A percentile compares a stretch with the other conserved stretches of the same genome.
phyloP scores from a whole-genome alignment of 2,797 vertebrate species.

The Rachycentron canadum region DNA sequence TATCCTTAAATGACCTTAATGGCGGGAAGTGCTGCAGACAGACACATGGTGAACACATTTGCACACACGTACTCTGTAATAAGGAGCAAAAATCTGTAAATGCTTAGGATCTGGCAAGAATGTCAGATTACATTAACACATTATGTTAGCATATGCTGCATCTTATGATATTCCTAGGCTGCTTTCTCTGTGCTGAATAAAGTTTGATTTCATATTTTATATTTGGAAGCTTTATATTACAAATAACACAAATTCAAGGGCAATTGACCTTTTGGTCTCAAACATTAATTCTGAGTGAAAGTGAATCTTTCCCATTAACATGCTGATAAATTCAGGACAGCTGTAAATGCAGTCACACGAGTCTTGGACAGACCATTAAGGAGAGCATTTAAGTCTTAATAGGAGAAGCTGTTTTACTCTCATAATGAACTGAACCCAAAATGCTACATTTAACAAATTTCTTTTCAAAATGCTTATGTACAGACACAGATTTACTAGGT shows the following conservation, averaged over 20 bases:
- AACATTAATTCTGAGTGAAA: neutral
- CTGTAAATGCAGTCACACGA: slow-evolving; percentile 12
- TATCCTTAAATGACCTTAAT: slow-evolving; percentile 60
- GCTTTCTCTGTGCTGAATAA: neutral
- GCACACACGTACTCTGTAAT: slow-evolving; percentile 20
- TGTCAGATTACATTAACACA: slow-evolving; percentile 16
- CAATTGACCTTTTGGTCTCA: neutral
- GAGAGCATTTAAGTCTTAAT: neutral
- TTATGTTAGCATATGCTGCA: slow-evolving; percentile 5
- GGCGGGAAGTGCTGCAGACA: slow-evolving; percentile 61
- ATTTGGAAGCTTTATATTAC: neutral
- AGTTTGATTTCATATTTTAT: slow-evolving; percentile 4
- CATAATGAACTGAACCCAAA: slow-evolving; percentile 20
- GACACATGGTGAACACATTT: slow-evolving; percentile 59
- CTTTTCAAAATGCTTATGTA: slow-evolving; percentile 44
- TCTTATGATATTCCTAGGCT: neutral
- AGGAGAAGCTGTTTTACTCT: neutral
- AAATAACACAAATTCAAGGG: neutral
- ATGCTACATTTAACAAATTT: slow-evolving; percentile 30
- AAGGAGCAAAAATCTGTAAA: slow-evolving; percentile 33
- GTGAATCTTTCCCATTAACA: neutral
- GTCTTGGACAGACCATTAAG: neutral
- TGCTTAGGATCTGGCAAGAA: slow-evolving; percentile 26
- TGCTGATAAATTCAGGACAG: neutral
- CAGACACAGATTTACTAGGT: slow-evolving; percentile 47